Evolutionary conservation across 1,140 invertebrate species (phyloP).

Genomic region (Hypothenemus hampei): DNA sequence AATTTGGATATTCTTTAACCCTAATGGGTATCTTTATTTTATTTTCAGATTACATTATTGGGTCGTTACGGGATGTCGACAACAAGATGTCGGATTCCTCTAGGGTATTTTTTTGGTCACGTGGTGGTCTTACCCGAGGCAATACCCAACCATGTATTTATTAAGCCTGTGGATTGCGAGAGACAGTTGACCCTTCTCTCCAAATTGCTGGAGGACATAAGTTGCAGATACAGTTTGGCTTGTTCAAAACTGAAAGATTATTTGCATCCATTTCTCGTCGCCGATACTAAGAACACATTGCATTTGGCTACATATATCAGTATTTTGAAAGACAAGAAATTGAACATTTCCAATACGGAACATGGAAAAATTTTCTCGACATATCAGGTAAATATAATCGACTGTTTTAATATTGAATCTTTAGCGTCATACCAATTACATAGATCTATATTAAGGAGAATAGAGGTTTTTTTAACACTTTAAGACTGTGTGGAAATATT

Average conservation of each 20-base stretch:
- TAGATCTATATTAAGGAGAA: too few relatives aligned
- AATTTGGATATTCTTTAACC: too few relatives aligned
- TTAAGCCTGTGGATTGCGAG: conserved; percentile 36
- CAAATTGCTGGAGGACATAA: conserved; percentile 67
- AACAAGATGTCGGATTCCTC: conserved; percentile 80
- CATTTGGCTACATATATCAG: conserved; percentile 77
- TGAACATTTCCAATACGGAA: conserved; percentile 51
- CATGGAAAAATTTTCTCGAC: conserved; percentile 67
- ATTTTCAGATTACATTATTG: conserved; percentile 68
- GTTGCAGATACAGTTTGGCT: conserved; percentile 78
- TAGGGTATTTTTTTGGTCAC: conserved; percentile 91
- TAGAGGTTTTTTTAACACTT: too few relatives aligned
- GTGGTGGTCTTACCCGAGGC: conserved; percentile 57
- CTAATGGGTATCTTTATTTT: too few relatives aligned
- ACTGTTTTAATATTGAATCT: too few relatives aligned
- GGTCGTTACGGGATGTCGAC: conserved; percentile 87
- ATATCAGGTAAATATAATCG: conserved; percentile 70
- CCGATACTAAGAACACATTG: conserved; percentile 71
- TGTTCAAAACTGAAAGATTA: conserved; percentile 73
- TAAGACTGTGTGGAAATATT: too few relatives aligned
- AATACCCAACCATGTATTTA: conserved; percentile 28
- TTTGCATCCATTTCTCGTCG: conserved; percentile 66
- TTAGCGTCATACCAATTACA: too few relatives aligned
- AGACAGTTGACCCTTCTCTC: conserved; percentile 43
- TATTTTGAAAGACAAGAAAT: conserved; percentile 54